Evolutionary conservation across 2,888 invertebrate species (phyloP), one percentile per base, ranked within the genome.

Genomic region (Pachydiplax longipennis): DNA sequence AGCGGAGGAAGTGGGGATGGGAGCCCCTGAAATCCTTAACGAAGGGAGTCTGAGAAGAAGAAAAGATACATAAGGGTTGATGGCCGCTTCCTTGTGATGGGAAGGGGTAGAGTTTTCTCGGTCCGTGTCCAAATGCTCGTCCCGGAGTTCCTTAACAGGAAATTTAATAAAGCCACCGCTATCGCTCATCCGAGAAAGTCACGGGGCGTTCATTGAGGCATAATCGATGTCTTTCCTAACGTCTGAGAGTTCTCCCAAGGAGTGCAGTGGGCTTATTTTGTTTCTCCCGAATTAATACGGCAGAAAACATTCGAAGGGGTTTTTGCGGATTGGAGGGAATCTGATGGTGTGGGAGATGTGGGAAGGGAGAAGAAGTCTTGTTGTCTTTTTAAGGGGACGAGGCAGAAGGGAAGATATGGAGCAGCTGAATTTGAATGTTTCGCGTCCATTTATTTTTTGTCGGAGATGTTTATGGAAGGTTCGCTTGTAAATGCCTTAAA

Each of bases 161-260:
- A 83, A 83, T 83, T 58, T 83, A 83, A 83, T 83, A 58, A 83
- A 58, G 58, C 83, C 18, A 35, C 58, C 83, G 53, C 31, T 48
- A 83, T 83, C 83, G 35, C 31, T 83, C 83, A 83, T 83, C 53
- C 31, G 31, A 31, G 48, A 53, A 15, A 82, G 53, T 22, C n/a
- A 48, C 25, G 82, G 31, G 35, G 83, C 58, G 58, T 83, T 83
- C 83, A 83, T 83, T 35, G 83, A 83, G 31, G 83, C 83, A 31
- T 83, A 58, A 83, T 83, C 83, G 83, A 83, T 83, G 73, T 73
- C 73, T 73, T 73, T 65, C 25, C 65, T 65, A n/a, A n/a, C 65
- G 22, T n/a, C n/a, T 22, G 25, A 44, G 22, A 65, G 44, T 44
- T 22, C 25, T 65, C 13, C 73, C 25, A 15, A 73, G 31, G 31